Percentiles rank a stretch among this genome's conserved stretches.
phyloP scores from a whole-genome alignment of 2,797 vertebrate genomes.

The Lacerta agilis region DNA sequence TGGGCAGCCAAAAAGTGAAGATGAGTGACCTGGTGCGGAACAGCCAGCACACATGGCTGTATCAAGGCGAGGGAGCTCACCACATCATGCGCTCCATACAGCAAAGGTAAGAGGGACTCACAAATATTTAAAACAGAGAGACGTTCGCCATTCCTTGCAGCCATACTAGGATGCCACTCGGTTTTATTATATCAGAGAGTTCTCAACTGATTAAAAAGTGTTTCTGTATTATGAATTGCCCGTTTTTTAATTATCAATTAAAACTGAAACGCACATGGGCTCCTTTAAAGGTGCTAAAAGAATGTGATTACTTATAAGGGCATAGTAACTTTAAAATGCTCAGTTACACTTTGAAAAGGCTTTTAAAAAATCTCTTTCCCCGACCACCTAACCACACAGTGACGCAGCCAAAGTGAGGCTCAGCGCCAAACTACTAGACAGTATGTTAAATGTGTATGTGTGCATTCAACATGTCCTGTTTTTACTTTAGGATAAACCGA shows the following conservation, averaged over 20 bases:
- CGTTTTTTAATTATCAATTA: not conserved
- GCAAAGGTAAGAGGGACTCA: constrained; percentile 75
- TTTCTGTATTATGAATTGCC: not conserved
- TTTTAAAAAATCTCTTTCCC: not conserved
- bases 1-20: constrained; percentile 89
- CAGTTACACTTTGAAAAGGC: not conserved
- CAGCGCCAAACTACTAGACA: not conserved
- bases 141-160: not conserved
- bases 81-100: constrained; percentile 91
- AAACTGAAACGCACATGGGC: not conserved
- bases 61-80: constrained; percentile 95
- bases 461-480: not conserved
- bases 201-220: not conserved
- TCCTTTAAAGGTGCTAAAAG: not conserved
- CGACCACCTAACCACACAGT: not conserved
- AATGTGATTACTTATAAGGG: not conserved
- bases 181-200: not conserved
- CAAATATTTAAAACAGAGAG: not conserved
- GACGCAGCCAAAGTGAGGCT: not conserved
- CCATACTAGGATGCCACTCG: not conserved
- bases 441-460: not conserved
- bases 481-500: not conserved
- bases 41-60: constrained; percentile 97
- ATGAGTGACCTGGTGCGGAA: constrained; percentile 95
- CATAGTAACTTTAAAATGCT: not conserved